Evolutionary conservation across 2,113 vertebrate species (phyloP).

Genomic region (Salminus brasiliensis): DNA sequence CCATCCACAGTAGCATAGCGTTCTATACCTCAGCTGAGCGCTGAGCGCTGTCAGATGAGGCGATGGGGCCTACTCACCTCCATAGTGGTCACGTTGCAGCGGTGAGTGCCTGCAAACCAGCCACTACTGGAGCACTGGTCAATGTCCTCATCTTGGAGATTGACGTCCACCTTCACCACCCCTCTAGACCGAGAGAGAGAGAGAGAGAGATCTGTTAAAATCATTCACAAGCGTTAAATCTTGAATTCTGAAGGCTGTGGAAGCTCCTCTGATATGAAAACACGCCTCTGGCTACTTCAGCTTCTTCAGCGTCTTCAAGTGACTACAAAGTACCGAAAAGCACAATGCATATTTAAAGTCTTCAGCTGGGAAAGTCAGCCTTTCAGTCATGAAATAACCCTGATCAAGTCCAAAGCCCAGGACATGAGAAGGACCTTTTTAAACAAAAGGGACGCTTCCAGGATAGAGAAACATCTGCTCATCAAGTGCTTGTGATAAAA

Average conservation of each 20-base stretch:
- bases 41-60: too few species aligned
- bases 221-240: neutral
- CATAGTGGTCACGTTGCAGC: constrained; percentile 92
- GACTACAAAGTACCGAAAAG: neutral
- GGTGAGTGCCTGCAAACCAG: constrained; percentile 96
- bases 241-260: neutral
- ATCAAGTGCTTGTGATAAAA: too few species aligned
- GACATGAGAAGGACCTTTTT: too few species aligned
- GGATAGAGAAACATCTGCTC: too few species aligned
- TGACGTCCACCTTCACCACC: constrained; percentile 92
- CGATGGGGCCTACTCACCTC: constrained; percentile 78
- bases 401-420: too few species aligned
- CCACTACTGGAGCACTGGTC: constrained; percentile 94
- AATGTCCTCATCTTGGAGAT: constrained; percentile 95
- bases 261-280: neutral
- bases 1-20: too few species aligned
- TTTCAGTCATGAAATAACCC: too few species aligned
- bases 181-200: constrained; percentile 74
- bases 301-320: neutral
- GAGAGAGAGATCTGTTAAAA: neutral
- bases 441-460: too few species aligned
- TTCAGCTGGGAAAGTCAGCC: neutral
- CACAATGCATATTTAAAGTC: neutral
- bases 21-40: too few species aligned
- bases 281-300: neutral